These are phyloP conservation scores for Gobius niger DNA, from an alignment of 2,113 vertebrate species.

Conservation along the genomic window DNA sequence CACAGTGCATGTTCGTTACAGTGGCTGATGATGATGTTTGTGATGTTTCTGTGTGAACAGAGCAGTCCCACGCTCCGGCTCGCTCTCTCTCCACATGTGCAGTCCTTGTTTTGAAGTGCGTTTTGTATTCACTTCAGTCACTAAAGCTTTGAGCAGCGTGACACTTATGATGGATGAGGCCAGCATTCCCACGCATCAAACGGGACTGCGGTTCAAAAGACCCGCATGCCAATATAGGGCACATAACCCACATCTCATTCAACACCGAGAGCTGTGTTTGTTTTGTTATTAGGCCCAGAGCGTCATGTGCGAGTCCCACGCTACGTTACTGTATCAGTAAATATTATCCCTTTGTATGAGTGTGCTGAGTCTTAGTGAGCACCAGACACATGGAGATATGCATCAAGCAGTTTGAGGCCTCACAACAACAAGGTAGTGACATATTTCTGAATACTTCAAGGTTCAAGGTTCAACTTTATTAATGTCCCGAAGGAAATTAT, in stretches of 20 bases:
- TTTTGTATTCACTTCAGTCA: conserved; percentile 44
- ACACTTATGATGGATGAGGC: conserved; percentile 50
- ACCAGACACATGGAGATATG: too few relatives aligned
- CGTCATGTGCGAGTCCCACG: too few relatives aligned
- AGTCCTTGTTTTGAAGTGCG: conserved; percentile 44
- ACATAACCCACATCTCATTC: background rate
- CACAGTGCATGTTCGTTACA: background rate
- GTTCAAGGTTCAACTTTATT: too few relatives aligned
- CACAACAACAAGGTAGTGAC: too few relatives aligned
- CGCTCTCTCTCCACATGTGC: conserved; percentile 48
- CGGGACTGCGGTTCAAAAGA: background rate
- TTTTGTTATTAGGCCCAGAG: too few relatives aligned
- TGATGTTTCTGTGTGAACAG: conserved; percentile 54
- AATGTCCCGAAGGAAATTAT: too few relatives aligned
- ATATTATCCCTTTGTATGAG: too few relatives aligned
- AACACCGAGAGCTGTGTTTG: background rate
- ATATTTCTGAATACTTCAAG: too few relatives aligned
- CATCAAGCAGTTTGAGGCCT: too few relatives aligned
- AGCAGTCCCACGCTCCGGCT: conserved; percentile 60
- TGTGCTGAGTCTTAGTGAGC: too few relatives aligned
- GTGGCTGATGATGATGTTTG: conserved; percentile 21
- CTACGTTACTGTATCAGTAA: too few relatives aligned
- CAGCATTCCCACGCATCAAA: conserved; percentile 48
- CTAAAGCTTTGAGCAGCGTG: conserved; percentile 43
- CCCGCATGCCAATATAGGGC: background rate